Percentiles rank a stretch among this genome's conserved stretches.
These are phyloP conservation scores for Trichonephila inaurata DNA, from an alignment of 1,140 invertebrate genomes.

Conservation along the genomic window DNA sequence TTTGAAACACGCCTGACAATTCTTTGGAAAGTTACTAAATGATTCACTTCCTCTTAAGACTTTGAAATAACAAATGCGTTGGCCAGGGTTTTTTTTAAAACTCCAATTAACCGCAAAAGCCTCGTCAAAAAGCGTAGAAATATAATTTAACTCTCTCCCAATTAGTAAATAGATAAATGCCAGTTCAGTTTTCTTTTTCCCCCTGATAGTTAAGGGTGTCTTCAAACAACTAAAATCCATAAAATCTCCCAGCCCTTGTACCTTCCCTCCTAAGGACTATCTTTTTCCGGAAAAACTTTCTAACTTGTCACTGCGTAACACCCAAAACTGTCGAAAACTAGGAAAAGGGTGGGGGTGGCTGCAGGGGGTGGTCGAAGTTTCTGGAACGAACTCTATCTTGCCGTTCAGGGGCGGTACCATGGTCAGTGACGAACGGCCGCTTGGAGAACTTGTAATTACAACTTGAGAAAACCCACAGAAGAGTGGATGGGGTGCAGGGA, in stretches of 20 bases:
- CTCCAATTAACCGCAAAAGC: background rate
- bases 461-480: slow-evolving; percentile 16
- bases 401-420: slow-evolving; percentile 7
- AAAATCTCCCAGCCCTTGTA: slow-evolving; percentile 17
- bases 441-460: slow-evolving; percentile 43
- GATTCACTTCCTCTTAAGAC: no score
- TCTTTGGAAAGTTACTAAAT: no score
- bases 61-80: no score
- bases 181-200: background rate
- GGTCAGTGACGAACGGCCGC: slow-evolving; percentile 44
- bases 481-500: background rate
- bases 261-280: slow-evolving; percentile 6
- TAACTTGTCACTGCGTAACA: slow-evolving; percentile 50
- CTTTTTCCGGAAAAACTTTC: slow-evolving; percentile 45
- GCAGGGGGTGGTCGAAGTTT: slow-evolving; percentile 12
- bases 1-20: no score
- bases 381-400: slow-evolving; percentile 39
- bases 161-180: slow-evolving; percentile 18
- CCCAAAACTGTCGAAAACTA: slow-evolving; percentile 51
- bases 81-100: no score
- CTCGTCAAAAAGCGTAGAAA: background rate
- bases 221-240: slow-evolving; percentile 25
- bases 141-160: slow-evolving; percentile 20
- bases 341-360: background rate
- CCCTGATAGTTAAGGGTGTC: background rate